Base-by-base conservation (phyloP, 2,888 invertebrate species). In the Eupsilia transversa region DNA sequence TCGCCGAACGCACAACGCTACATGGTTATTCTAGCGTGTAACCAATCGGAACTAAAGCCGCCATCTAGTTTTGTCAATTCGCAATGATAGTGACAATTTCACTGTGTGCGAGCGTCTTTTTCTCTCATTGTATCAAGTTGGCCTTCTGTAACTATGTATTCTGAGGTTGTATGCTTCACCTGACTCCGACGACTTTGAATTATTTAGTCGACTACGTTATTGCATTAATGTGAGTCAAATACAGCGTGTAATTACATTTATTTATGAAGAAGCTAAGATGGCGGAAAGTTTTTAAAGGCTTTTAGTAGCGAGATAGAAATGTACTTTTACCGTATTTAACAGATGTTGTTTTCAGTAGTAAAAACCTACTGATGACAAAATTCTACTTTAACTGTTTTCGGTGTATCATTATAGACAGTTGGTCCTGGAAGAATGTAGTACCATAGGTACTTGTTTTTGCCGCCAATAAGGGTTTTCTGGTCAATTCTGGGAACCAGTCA, bases 201-300 rank as follows among this genome's bases (percentile, higher is more conserved):
- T 86, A 91, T 91, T 90, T 77, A 90, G 85, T 86, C 74, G 74
- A 83, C 84, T 79, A 72, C 74, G 78, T 85, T 87, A 87, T 84
- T 87, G 87, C 87, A 88, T 90, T 90, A 85, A 83, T 84, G 85
- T 70, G 72, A 72, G 73, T 71, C 68, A 68, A 75, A 82, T 78
- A 82, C 41, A 52, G 35, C 71, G 61, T 43, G 71, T 74, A 74
- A 80, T 78, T 78, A 77, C 41, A n/a, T 73, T 69, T 82, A 71
- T 71, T 46, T 72, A 69, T 66, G 64, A 43, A 27, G 33, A 14
- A 35, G 35, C 56, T 49, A 63, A 69, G 49, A 86, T 72, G 70
- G 83, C 52, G 35, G 60, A 2, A 35, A n/a, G 27, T 20, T 60
- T 79, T 72, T 41, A 12, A 12, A 35, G n/a, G 10, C 9, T 59